phyloP scores from a whole-genome alignment of 2,113 vertebrate species.

The Diadophis punctatus region DNA sequence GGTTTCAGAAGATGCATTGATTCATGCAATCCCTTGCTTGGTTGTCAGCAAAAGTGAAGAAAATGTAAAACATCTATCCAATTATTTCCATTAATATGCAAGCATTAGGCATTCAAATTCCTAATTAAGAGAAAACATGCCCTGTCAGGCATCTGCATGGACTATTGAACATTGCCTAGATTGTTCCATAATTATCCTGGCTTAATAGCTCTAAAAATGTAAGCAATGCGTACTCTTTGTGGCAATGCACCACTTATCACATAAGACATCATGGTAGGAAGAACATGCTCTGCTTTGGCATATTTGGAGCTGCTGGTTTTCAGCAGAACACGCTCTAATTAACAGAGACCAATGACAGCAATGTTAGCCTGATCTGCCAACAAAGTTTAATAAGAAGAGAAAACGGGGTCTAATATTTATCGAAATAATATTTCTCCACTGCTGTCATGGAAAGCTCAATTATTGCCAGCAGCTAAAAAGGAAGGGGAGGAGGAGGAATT shows the following conservation, averaged over 20 bases:
- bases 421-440: conserved; percentile 14
- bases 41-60: conserved; percentile 71
- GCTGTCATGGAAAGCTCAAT: not conserved
- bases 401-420: conserved; percentile 14
- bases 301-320: conserved; percentile 63
- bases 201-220: conserved; percentile 79
- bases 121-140: conserved; percentile 93
- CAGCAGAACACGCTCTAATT: conserved; percentile 72
- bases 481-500: not conserved
- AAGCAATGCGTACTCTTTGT: conserved; percentile 68
- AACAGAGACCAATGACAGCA: conserved; percentile 50
- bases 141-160: conserved; percentile 83
- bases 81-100: conserved; percentile 89
- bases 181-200: conserved; percentile 80
- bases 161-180: conserved; percentile 83
- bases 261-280: conserved; percentile 48
- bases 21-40: conserved; percentile 67
- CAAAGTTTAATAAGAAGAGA: conserved; percentile 20
- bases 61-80: conserved; percentile 82
- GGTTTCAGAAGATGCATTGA: conserved; percentile 56
- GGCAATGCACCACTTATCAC: conserved; percentile 62
- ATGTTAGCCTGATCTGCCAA: conserved; percentile 41
- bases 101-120: conserved; percentile 85
- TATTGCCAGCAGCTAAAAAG: not conserved
- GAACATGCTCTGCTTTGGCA: conserved; percentile 60